Percentiles rank a stretch among this genome's conserved stretches.
Conservation (phyloP, 2,797 vertebrate species). For the Strix occidentalis region DNA sequence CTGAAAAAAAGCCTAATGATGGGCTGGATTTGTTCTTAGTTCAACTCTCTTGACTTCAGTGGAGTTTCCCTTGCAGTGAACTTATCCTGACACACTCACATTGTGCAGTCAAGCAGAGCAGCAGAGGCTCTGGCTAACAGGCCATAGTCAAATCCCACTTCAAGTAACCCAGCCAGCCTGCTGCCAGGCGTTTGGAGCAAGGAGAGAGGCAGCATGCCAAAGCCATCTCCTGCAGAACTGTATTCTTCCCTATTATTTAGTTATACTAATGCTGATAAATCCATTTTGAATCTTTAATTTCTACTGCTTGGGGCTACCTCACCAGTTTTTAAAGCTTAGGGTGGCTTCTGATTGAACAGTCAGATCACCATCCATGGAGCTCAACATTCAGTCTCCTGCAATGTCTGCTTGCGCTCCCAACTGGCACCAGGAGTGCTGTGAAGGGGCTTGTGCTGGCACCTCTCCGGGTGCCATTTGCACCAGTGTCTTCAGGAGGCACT, state of each 20-base stretch:
- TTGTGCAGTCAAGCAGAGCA: background rate
- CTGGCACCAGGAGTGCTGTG: background rate
- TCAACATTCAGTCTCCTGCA: background rate
- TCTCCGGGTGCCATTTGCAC: background rate
- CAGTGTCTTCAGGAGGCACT: background rate
- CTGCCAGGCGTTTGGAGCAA: background rate
- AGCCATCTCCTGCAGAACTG: background rate
- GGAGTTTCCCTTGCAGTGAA: background rate
- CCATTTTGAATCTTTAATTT: background rate
- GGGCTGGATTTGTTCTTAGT: background rate
- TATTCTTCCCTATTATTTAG: background rate
- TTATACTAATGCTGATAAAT: background rate
- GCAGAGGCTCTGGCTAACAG: background rate
- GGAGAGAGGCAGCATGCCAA: background rate
- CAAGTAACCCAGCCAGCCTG: background rate
- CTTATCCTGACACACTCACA: background rate
- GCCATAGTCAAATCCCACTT: background rate
- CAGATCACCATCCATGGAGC: background rate
- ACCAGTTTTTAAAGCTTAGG: background rate
- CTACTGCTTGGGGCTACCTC: background rate
- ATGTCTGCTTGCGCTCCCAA: background rate
- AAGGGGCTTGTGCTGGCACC: background rate
- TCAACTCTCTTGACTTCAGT: constrained; percentile 17
- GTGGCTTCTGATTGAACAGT: background rate
- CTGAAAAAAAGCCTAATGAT: background rate